A percentile compares a stretch with the other conserved stretches of the same genome.
Conservation (phyloP, 1,140 invertebrate species). For the Protaetia brevitarsis region DNA sequence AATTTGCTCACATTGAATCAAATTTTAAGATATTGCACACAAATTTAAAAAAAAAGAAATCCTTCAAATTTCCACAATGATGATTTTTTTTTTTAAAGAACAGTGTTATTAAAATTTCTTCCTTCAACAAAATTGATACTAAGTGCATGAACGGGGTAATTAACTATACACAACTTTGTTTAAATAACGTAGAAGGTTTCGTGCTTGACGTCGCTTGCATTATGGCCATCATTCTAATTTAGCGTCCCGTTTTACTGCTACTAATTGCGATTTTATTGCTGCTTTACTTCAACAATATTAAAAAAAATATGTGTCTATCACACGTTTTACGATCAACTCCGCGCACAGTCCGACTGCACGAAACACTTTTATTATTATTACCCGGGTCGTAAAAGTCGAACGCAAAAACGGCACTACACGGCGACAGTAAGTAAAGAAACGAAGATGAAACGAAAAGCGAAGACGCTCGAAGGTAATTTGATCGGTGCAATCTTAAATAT, state of each 20-base stretch:
- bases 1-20: too few relatives aligned
- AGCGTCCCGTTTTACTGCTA: constrained; percentile 1
- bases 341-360: background rate
- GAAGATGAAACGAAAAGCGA: background rate
- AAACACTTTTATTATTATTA: constrained; percentile 1
- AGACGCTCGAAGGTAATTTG: background rate
- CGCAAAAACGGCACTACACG: background rate
- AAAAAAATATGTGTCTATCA: constrained; percentile 15
- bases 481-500: constrained; percentile 1
- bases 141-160: too few relatives aligned
- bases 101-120: too few relatives aligned
- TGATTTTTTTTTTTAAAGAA: too few relatives aligned
- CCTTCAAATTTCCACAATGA: too few relatives aligned
- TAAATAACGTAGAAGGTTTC: constrained; percentile 1
- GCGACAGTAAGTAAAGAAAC: background rate
- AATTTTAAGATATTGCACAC: too few relatives aligned
- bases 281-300: constrained; percentile 16
- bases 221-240: background rate
- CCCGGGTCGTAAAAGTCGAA: background rate
- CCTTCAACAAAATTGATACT: too few relatives aligned
- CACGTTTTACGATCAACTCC: background rate
- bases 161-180: background rate
- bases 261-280: constrained; percentile 16
- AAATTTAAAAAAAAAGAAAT: too few relatives aligned
- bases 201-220: background rate